Conservation (phyloP, 1,140 invertebrate genomes). For the Nilaparvata lugens region DNA sequence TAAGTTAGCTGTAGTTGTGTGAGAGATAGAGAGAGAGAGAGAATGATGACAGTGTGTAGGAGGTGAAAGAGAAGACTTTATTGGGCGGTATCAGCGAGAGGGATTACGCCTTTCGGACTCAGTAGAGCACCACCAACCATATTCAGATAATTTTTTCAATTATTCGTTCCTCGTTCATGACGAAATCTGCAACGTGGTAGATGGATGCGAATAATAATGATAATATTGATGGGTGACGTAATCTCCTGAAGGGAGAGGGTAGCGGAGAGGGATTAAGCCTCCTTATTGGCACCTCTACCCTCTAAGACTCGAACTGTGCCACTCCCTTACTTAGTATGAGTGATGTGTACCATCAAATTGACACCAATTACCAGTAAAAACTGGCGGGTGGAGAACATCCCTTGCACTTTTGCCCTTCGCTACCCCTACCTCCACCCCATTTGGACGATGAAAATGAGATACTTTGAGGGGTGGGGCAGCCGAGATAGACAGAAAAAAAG, state of each 20-base stretch:
- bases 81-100: no score
- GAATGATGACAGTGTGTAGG: no score
- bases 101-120: no score
- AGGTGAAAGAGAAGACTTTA: no score
- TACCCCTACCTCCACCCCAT: not conserved
- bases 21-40: no score
- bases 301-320: not conserved
- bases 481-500: conserved; percentile 13
- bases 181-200: no score
- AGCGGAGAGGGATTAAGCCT: not conserved
- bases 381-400: not conserved
- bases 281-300: conserved; percentile 3
- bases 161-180: not conserved
- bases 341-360: conserved; percentile 18
- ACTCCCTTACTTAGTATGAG: conserved; percentile 15
- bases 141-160: conserved; percentile 3
- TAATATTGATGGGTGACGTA: conserved; percentile 5
- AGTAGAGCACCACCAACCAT: not conserved
- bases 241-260: not conserved
- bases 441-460: conserved; percentile 17
- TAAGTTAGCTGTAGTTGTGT: no score
- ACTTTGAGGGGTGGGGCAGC: conserved; percentile 1
- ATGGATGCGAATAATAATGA: not conserved
- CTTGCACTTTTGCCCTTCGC: not conserved
- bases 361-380: conserved; percentile 16